Conservation (phyloP, 2,797 vertebrate genomes). For the Acipenser oxyrinchus region DNA sequence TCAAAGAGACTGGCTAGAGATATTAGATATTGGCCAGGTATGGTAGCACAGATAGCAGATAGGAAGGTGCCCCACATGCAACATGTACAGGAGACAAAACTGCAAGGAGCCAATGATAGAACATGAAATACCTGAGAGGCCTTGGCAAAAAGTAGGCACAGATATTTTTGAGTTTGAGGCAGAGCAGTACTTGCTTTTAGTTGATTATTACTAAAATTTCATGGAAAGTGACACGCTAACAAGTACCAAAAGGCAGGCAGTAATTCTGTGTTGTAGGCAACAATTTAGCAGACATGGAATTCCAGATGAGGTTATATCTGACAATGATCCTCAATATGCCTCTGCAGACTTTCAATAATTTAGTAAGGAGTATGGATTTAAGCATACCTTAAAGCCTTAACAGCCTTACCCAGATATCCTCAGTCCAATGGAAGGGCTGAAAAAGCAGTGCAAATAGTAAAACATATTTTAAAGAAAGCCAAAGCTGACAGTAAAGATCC, state of each 20-base stretch:
- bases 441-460: conserved; percentile 6
- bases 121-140: conserved; percentile 4
- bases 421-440: conserved; percentile 13
- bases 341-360: conserved; percentile 21
- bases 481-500: conserved; percentile 3
- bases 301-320: conserved; percentile 21
- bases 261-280: conserved; percentile 11
- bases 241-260: no score
- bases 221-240: no score
- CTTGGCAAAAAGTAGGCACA: conserved; percentile 13
- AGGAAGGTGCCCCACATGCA: conserved; percentile 1
- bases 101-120: conserved; percentile 6
- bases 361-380: conserved; percentile 23
- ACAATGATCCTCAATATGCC: conserved; percentile 16
- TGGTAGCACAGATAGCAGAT: conserved; percentile 2
- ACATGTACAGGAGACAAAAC: conserved; percentile 2
- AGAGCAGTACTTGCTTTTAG: conserved; percentile 5
- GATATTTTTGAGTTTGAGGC: not conserved
- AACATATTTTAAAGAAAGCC: conserved; percentile 8
- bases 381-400: no score
- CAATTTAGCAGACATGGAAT: conserved; percentile 30
- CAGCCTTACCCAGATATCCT: conserved; percentile 22
- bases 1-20: not conserved
- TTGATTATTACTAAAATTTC: conserved; percentile 18
- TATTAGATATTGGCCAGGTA: conserved; percentile 6